phyloP scores from a whole-genome alignment of 2,797 vertebrate species.

The Tokudaia muenninki region DNA sequence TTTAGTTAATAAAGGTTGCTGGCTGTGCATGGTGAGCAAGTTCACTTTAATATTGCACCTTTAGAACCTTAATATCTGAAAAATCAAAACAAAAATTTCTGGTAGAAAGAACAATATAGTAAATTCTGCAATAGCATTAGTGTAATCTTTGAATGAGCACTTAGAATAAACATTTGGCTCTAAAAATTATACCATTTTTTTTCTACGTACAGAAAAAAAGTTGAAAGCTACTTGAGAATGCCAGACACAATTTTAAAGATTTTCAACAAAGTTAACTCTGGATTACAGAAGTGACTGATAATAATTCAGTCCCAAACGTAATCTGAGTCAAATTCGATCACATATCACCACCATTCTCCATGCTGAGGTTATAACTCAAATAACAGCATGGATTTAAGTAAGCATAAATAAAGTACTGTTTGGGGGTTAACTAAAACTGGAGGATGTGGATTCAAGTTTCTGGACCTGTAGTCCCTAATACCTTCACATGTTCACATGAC shows the following conservation, averaged over 20 bases:
- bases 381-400: not conserved
- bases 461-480: not conserved
- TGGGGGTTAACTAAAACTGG: not conserved
- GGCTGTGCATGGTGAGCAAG: not conserved
- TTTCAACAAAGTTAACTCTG: not conserved
- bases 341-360: fast-evolving
- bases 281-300: not conserved
- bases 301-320: not conserved
- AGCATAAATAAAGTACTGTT: not conserved
- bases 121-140: not conserved
- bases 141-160: not conserved
- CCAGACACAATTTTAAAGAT: not conserved
- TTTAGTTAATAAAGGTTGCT: not conserved
- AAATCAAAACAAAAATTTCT: not conserved
- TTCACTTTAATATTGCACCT: not conserved
- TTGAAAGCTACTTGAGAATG: not conserved
- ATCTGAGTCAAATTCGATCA: not conserved
- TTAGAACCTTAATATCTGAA: not conserved
- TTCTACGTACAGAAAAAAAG: not conserved
- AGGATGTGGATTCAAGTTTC: not conserved
- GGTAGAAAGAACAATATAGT: not conserved
- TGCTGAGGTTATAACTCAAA: not conserved
- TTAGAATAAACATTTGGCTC: not conserved
- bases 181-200: not conserved
- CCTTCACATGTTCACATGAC: not conserved